Evolutionary conservation across 1,140 invertebrate species (phyloP), one percentile per base, ranked within the genome.

Genomic region (Heliconius congener): DNA sequence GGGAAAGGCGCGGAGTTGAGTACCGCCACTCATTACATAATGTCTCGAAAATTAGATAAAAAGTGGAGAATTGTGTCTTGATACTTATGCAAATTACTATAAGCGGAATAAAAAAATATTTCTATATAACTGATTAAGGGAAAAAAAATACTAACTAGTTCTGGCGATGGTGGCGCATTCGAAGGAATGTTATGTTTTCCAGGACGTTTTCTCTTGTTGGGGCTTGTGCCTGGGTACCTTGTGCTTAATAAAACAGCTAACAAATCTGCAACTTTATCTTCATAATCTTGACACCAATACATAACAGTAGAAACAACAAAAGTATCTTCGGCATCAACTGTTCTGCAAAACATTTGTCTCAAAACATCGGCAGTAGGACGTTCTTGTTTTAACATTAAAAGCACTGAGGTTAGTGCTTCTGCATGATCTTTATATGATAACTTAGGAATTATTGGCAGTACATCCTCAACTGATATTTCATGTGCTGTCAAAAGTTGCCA

Each of bases 401-500:
- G 94, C 81, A 99, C 97, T 77, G 97, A 97, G n/a, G 98, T 98
- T 11, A 99, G 93, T 4, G 98, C 98, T 95, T 99, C 99, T 0
- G 98, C 96, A 91, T 99, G 98, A 86, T 97, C 97, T 86, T 96
- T 96, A 95, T 97, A 98, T 88, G 99, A 97, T 74, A 99, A 94
- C 91, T 98, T 97, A 5, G 98, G 97, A 84, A 99, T 95, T 85
- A 99, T 96, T 46, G 98, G 98, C 90, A 99, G 95, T 74, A 99
- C 96, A 87, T 97, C 96, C 87, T 99, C 98, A 8, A 99, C 96
- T 16, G 98, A 97, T 87, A 99, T 98, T 91, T 98, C 98, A 88
- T 99, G 99, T 66, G 98, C 98, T 82, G 97, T 96, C 57, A 99
- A 96, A 50, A 99, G 95, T 94, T 99, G 98, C 99, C 99, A 99